These are phyloP conservation scores for Metopolophium dirhodum DNA, from an alignment of 1,140 invertebrate genomes.

Conservation along the genomic window DNA sequence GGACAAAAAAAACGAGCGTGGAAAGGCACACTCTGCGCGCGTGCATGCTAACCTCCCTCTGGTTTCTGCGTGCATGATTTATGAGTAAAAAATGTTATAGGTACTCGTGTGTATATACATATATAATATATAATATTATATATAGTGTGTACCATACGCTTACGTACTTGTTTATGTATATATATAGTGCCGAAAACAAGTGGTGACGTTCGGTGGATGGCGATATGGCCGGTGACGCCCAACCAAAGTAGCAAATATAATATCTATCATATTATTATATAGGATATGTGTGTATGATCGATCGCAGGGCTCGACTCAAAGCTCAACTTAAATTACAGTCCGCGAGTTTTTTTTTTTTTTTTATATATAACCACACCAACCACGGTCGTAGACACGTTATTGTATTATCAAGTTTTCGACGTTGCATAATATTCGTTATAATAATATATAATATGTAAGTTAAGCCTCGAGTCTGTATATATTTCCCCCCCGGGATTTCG, in stretches of 20 bases:
- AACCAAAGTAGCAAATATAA: neutral
- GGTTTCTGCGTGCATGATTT: neutral
- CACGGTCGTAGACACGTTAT: too few relatives aligned
- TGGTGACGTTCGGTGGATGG: neutral
- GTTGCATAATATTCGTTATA: too few relatives aligned
- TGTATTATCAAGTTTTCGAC: too few relatives aligned
- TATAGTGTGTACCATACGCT: too few relatives aligned
- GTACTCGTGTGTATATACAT: too few relatives aligned
- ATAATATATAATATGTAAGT: too few relatives aligned
- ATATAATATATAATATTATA: too few relatives aligned
- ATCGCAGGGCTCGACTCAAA: neutral
- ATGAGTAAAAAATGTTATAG: neutral
- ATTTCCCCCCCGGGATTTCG: too few relatives aligned
- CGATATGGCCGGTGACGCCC: neutral
- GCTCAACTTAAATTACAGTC: neutral
- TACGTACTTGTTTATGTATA: neutral
- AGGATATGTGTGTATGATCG: neutral
- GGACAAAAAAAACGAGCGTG: neutral
- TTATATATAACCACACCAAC: neutral
- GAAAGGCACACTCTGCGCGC: neutral
- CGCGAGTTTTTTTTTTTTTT: neutral
- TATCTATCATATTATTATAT: neutral
- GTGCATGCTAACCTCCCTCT: neutral
- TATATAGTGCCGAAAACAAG: neutral
- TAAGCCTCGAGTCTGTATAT: too few relatives aligned